A percentile compares a stretch with the other conserved stretches of the same genome.
Evolutionary conservation across 2,113 vertebrate genomes (phyloP).

Genomic region (Sceloporus undulatus): DNA sequence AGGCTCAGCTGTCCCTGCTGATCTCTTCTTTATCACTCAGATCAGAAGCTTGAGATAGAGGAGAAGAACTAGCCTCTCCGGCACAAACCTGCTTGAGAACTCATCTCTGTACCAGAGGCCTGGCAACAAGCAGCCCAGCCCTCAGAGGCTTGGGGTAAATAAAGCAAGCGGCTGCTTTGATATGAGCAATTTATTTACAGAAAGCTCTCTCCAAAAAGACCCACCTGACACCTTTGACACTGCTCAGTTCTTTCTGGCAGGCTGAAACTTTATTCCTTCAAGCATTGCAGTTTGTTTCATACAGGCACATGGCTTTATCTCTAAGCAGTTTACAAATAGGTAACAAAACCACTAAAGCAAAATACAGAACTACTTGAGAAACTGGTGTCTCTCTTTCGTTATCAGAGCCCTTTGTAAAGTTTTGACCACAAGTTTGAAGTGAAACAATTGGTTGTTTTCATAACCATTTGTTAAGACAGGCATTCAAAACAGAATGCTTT

Average conservation of each 20-base stretch:
- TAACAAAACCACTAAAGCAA: too few relatives aligned
- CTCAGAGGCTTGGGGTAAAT: too few relatives aligned
- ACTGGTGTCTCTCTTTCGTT: too few relatives aligned
- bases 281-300: background rate
- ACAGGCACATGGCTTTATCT: too few relatives aligned
- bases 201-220: background rate
- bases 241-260: background rate
- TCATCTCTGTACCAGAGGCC: background rate
- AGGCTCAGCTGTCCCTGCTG: background rate
- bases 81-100: background rate
- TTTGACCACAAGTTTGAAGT: too few relatives aligned
- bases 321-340: too few relatives aligned
- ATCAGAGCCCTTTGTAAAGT: too few relatives aligned
- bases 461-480: too few relatives aligned
- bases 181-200: background rate
- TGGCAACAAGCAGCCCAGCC: background rate
- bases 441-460: too few relatives aligned
- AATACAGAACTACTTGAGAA: too few relatives aligned
- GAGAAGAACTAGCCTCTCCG: background rate
- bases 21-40: slow-evolving; percentile 21
- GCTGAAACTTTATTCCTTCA: background rate
- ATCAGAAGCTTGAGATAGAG: background rate
- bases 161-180: background rate
- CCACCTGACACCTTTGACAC: background rate
- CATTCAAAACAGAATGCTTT: too few relatives aligned